phyloP scores from a whole-genome alignment of 2,888 invertebrate species.

The Deilephila elpenor region DNA sequence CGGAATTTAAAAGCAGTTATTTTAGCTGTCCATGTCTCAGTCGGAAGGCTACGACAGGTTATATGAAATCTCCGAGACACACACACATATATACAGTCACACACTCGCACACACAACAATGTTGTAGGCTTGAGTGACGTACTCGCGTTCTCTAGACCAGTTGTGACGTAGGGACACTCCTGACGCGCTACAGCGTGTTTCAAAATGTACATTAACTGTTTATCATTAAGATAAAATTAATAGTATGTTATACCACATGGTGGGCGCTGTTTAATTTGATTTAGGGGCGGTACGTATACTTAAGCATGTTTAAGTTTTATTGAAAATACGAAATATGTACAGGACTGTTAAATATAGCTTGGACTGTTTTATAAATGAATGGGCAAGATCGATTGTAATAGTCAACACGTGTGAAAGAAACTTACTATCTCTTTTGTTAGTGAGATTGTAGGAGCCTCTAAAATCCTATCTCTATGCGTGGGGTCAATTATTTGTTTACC shows the following conservation, averaged over 20 bases:
- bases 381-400: too few species aligned
- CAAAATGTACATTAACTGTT: not conserved
- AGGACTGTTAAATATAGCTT: too few species aligned
- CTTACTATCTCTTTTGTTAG: too few species aligned
- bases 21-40: slow-evolving; percentile 12
- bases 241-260: too few species aligned
- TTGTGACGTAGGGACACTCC: slow-evolving; percentile 63
- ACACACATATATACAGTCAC: slow-evolving; percentile 9
- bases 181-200: slow-evolving; percentile 43
- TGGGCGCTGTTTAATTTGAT: not conserved
- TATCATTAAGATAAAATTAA: too few species aligned
- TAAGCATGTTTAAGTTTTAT: not conserved
- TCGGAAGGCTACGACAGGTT: slow-evolving; percentile 22
- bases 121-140: slow-evolving; percentile 47
- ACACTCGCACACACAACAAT: slow-evolving; percentile 12
- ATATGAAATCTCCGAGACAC: slow-evolving; percentile 26
- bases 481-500: too few species aligned
- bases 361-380: too few species aligned
- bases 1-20: slow-evolving; percentile 25
- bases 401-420: too few species aligned
- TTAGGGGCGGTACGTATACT: not conserved
- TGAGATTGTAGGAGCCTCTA: too few species aligned
- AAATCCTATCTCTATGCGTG: too few species aligned
- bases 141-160: slow-evolving; percentile 49
- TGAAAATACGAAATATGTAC: too few species aligned